phyloP scores from a whole-genome alignment of 2,797 vertebrate genomes.

The Enteromius fasciolatus region DNA sequence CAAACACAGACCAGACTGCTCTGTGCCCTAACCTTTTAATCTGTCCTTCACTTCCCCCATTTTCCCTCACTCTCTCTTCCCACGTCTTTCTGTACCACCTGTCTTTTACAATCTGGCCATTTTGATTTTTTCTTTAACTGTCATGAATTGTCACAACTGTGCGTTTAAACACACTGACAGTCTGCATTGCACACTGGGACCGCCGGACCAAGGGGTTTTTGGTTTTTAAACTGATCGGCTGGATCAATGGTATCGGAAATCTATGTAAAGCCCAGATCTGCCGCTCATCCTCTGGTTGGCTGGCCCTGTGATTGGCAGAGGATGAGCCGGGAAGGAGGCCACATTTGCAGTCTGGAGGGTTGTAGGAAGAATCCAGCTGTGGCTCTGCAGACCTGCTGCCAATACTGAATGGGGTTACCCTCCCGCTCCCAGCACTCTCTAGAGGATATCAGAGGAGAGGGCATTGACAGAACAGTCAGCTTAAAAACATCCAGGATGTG shows the following conservation, averaged over 20 bases:
- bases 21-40: slow-evolving; percentile 60
- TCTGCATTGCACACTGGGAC: slow-evolving; percentile 19
- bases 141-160: slow-evolving; percentile 28
- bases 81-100: slow-evolving; percentile 44
- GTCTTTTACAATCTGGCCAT: slow-evolving; percentile 38
- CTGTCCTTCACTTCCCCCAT: slow-evolving; percentile 54
- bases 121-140: slow-evolving; percentile 13
- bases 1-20: slow-evolving; percentile 58
- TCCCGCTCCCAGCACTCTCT: slow-evolving; percentile 35
- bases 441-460: slow-evolving; percentile 25
- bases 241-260: slow-evolving; percentile 47
- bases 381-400: slow-evolving; percentile 39
- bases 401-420: slow-evolving; percentile 37
- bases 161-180: slow-evolving; percentile 19
- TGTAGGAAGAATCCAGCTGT: slow-evolving; percentile 44
- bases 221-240: slow-evolving; percentile 41
- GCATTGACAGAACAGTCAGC: slow-evolving; percentile 29
- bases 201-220: slow-evolving; percentile 16
- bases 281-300: slow-evolving; percentile 21
- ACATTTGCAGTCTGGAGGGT: slow-evolving; percentile 28
- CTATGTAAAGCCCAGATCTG: slow-evolving; percentile 39
- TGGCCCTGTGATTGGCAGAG: slow-evolving; percentile 45
- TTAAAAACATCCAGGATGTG: slow-evolving; percentile 21
- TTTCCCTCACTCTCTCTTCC: slow-evolving; percentile 43
- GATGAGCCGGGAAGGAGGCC: slow-evolving; percentile 24